Evolutionary conservation across 2,797 vertebrate species (phyloP).

Genomic region (Sorex maritimensis): DNA sequence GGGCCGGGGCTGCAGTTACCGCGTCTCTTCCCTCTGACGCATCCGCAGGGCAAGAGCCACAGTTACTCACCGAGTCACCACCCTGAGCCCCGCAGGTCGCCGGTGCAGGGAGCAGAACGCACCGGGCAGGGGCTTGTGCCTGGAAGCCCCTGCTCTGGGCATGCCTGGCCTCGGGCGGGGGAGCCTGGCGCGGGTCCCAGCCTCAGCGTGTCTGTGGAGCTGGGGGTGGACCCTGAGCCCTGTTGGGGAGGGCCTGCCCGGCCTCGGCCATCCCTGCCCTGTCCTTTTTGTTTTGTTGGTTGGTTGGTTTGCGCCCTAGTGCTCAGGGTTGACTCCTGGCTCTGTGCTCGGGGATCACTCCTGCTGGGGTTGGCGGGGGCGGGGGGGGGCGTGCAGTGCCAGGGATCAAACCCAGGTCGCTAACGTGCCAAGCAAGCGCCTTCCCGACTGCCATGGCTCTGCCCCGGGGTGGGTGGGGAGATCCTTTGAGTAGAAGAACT

Average conservation of each 20-base stretch:
- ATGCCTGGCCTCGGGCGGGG: background rate
- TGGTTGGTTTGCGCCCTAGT: too few species aligned
- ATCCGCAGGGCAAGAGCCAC: background rate
- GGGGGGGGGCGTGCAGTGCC: background rate
- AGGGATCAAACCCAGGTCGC: too few species aligned
- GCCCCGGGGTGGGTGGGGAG: too few species aligned
- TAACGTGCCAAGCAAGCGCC: too few species aligned
- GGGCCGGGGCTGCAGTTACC: background rate
- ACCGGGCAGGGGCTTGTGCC: background rate
- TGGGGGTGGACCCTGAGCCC: rapidly evolving
- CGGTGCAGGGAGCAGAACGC: background rate
- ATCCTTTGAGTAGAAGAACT: too few species aligned
- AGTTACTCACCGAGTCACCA: background rate
- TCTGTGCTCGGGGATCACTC: background rate
- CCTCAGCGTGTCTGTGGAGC: background rate
- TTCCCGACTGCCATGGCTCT: too few species aligned
- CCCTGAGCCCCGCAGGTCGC: background rate
- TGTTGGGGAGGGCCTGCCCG: too few species aligned
- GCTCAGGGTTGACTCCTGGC: too few species aligned
- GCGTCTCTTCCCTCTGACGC: background rate
- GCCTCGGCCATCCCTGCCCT: background rate
- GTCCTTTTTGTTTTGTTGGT: background rate
- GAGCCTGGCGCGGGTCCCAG: background rate
- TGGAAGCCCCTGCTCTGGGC: too few species aligned
- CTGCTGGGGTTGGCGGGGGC: background rate